A percentile compares a stretch with the other conserved stretches of the same genome.
Evolutionary conservation across 1,140 invertebrate species (phyloP).

Genomic region (Drosophila leontia): DNA sequence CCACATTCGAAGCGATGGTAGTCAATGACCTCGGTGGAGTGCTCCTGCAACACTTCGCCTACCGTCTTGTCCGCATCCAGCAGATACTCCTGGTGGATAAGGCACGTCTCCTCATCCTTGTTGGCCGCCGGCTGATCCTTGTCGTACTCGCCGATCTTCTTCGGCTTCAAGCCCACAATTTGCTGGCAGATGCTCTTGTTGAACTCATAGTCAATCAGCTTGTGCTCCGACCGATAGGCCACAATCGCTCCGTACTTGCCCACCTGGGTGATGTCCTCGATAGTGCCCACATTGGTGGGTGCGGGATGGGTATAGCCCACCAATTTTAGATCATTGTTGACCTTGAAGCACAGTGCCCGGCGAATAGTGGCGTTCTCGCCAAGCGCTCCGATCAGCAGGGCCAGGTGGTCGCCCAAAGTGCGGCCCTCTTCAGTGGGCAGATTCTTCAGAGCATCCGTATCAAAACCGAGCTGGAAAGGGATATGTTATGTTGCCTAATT

Average conservation of each 20-base stretch:
- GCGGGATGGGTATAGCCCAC: constrained; percentile 91
- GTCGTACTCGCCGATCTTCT: constrained; percentile 89
- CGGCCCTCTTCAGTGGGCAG: constrained; percentile 88
- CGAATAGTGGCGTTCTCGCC: constrained; percentile 95
- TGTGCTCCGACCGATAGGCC: constrained; percentile 87
- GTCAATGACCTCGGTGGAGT: constrained; percentile 90
- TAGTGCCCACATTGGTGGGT: constrained; percentile 72
- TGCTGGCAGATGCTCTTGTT: constrained; percentile 94
- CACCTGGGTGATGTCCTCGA: constrained; percentile 86
- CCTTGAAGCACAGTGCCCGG: constrained; percentile 91
- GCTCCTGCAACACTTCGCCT: constrained; percentile 89
- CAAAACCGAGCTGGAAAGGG: constrained; percentile 87
- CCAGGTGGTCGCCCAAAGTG: constrained; percentile 91
- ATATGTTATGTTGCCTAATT: not conserved
- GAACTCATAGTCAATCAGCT: constrained; percentile 85
- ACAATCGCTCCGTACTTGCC: constrained; percentile 94
- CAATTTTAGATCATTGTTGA: constrained; percentile 87
- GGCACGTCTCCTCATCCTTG: constrained; percentile 89
- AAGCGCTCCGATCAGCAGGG: constrained; percentile 92
- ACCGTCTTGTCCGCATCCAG: constrained; percentile 91
- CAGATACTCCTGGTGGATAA: constrained; percentile 95
- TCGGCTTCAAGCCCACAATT: constrained; percentile 95
- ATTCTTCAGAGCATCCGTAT: constrained; percentile 88
- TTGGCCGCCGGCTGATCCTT: constrained; percentile 88
- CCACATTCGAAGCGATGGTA: constrained; percentile 95